phyloP scores from a whole-genome alignment of 1,140 invertebrate species.

The Proctacanthus coquilletti region DNA sequence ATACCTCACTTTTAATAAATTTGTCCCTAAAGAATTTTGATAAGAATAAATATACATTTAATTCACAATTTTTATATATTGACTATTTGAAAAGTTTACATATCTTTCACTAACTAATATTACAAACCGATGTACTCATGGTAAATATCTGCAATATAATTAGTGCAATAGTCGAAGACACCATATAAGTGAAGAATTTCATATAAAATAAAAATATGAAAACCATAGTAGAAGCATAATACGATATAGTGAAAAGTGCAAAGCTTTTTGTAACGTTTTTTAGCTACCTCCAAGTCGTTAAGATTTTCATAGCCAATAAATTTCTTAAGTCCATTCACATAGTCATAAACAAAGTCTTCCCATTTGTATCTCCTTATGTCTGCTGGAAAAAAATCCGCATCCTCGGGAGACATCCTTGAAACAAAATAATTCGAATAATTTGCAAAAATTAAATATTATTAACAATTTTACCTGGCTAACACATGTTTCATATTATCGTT shows the following conservation, averaged over 20 bases:
- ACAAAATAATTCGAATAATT: no score
- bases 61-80: no score
- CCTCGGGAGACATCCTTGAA: not conserved
- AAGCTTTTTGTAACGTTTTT: not conserved
- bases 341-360: not conserved
- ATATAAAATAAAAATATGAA: conserved; percentile 1
- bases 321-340: not conserved
- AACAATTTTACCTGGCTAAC: no score
- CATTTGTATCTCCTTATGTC: not conserved
- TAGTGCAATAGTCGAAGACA: not conserved
- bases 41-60: no score
- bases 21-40: no score
- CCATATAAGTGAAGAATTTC: not conserved
- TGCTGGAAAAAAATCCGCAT: not conserved
- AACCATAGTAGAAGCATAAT: not conserved
- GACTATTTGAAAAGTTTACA: no score
- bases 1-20: no score
- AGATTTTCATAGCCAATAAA: not conserved
- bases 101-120: no score
- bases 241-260: not conserved
- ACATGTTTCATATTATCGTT: not conserved
- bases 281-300: not conserved
- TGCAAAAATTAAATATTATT: no score
- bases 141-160: no score
- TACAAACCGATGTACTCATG: no score